Base-by-base conservation (phyloP, 1,140 invertebrate species). In the Spodoptera litura region DNA sequence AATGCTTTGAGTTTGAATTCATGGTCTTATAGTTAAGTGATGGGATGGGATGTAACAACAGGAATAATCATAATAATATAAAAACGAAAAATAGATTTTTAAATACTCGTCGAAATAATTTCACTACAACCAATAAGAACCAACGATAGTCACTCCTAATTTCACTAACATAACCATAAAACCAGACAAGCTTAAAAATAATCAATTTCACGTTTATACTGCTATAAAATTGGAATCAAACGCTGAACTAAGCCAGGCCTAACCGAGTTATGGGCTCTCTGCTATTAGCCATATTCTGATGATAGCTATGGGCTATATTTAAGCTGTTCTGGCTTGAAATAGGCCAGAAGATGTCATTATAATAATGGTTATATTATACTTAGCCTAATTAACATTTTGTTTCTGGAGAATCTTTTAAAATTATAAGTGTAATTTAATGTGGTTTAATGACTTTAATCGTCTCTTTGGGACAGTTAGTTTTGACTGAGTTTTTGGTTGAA, bases 141-240 rank as follows among this genome's bases (percentile, higher is more conserved):
- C 5, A 44, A 10, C 38, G 58, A 27, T 12, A 61, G 35, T 31
- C 25, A 13, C 11, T 3, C 5, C 27, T 4, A 27, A 35, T 31
- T 49, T 11, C 4, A 66, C 62, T 10, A 12, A 20, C 49, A 66
- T 11, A 66, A 66, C 8, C 9, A 10, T 25, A 49, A 66, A 49
- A 66, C 31, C 31, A 64, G 61, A 49, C 35, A 35, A 20, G 61
- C 61, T 15, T 62, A 64, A 64, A 64, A 64, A 64, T 64, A 64
- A 64, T 64, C 61, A 64, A 64, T 64, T 64, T 64, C 44, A 64
- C 61, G 61, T 64, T 25, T 64, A 64, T 49, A 66, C 35, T 11
- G 35, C 15, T 38, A 49, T 66, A 49, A 66, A 66, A 66, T 49
- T 66, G 38, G 38, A 66, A 49, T 49, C 62, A 38, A 49, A 66